Evolutionary conservation across 2,888 invertebrate species (phyloP), one percentile per base, ranked within the genome.

Genomic region (Sarcophaga subvicina): DNA sequence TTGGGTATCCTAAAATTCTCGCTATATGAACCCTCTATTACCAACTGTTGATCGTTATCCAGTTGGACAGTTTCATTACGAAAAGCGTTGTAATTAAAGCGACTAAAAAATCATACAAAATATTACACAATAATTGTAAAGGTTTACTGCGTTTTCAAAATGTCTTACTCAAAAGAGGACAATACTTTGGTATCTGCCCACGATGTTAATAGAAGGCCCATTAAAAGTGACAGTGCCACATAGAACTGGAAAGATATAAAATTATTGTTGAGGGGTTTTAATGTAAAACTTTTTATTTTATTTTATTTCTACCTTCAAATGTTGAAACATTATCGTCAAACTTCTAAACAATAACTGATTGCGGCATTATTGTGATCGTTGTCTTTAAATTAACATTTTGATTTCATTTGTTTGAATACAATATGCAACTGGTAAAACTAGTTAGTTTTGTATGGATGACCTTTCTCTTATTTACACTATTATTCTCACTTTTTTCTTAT

Each of bases 1-100:
- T 14, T 62, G 2, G 82, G 62, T 27, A 75, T 60, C 5, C 22
- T 5, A 8, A 76, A 67, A 0, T 89, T 88, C 0, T 75, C 85
- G 22, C 87, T 86, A 37, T 14, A 86, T 12, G 45, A 17, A 0
- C 91, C 91, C 0, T 86, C 88, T 8, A 91, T 88, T 14, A 89
- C 60, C 45, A 90, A 60, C 67, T 90, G 83, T n/a, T 60, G 20
- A 2, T 85, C 47, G 22, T 20, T 66, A 11, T 85, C 72, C 2
- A 89, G 54, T 8, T 60, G 67, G 1, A 85, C 87, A 22, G 85
- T 88, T 76, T 88, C 90, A 69, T 88, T 80, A 49, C 88, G 78
- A n/a, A 81, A 11, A 8, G 49, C n/a, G 10, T 27, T 6, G 10
- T 49, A 6, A 3, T 25, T 4, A 64, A 75, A 49, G 63, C 0